These are phyloP conservation scores for Petrolisthes cinctipes DNA, from an alignment of 2,888 invertebrate genomes.

Conservation along the genomic window DNA sequence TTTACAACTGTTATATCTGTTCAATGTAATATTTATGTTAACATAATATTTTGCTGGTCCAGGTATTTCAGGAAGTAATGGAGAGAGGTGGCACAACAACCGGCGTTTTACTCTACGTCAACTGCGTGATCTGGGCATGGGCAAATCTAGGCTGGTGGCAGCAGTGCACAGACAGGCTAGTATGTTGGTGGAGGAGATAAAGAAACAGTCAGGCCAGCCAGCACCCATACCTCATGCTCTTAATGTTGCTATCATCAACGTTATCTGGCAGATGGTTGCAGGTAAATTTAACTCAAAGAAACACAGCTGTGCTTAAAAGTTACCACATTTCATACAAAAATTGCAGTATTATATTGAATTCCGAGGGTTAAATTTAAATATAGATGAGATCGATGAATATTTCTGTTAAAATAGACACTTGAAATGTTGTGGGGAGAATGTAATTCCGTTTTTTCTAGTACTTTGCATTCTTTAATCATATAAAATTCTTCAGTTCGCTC, in stretches of 20 bases:
- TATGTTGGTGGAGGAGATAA: too few relatives aligned
- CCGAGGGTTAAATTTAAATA: too few relatives aligned
- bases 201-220: background rate
- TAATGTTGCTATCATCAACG: conserved; percentile 29
- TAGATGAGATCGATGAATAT: too few relatives aligned
- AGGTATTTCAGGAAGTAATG: conserved; percentile 37
- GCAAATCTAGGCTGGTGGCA: conserved; percentile 16
- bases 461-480: background rate
- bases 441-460: too few relatives aligned
- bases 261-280: conserved; percentile 50
- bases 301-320: background rate
- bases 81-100: conserved; percentile 29
- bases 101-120: conserved; percentile 42
- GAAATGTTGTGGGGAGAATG: too few relatives aligned
- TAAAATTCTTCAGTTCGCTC: background rate
- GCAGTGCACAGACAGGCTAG: too few relatives aligned
- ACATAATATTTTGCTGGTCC: background rate
- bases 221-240: conserved; percentile 15
- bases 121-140: conserved; percentile 50
- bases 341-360: too few relatives aligned
- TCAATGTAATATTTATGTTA: background rate
- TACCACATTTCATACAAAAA: background rate
- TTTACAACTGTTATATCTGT: background rate
- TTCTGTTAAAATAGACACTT: too few relatives aligned
- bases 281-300: background rate